A percentile compares a stretch with the other conserved stretches of the same genome.
These are phyloP conservation scores for Labeo rohita DNA, from an alignment of 2,113 vertebrate genomes.

Conservation along the genomic window DNA sequence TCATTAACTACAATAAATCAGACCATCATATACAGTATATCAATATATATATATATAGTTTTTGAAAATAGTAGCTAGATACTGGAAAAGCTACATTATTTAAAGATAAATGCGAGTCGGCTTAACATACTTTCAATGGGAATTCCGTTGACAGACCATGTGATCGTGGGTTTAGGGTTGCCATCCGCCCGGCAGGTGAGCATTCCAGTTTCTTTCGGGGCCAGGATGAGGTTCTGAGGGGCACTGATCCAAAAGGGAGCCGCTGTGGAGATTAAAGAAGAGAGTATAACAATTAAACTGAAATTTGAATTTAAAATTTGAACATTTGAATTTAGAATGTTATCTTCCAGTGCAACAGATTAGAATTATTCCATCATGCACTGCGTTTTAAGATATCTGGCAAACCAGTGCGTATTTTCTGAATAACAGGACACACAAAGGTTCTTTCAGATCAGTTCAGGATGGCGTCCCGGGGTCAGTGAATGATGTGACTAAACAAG, in stretches of 20 bases:
- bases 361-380: background rate
- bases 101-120: background rate
- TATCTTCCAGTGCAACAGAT: background rate
- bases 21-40: background rate
- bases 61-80: background rate
- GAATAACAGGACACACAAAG: background rate
- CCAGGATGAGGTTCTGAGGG: conserved; percentile 91
- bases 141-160: conserved; percentile 90
- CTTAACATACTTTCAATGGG: conserved; percentile 85
- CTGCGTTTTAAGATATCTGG: background rate
- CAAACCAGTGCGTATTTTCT: background rate
- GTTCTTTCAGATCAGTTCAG: background rate
- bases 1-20: background rate
- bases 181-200: conserved; percentile 89
- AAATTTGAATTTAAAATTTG: background rate
- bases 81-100: background rate
- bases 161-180: conserved; percentile 88
- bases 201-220: conserved; percentile 89
- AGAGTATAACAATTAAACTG: background rate
- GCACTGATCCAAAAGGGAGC: conserved; percentile 93
- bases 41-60: background rate
- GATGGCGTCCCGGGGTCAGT: conserved; percentile 17
- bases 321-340: background rate
- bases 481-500: conserved; percentile 31
- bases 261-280: conserved; percentile 72